These are phyloP conservation scores for Melanophora roralis DNA, from an alignment of 2,888 invertebrate genomes.

Conservation along the genomic window DNA sequence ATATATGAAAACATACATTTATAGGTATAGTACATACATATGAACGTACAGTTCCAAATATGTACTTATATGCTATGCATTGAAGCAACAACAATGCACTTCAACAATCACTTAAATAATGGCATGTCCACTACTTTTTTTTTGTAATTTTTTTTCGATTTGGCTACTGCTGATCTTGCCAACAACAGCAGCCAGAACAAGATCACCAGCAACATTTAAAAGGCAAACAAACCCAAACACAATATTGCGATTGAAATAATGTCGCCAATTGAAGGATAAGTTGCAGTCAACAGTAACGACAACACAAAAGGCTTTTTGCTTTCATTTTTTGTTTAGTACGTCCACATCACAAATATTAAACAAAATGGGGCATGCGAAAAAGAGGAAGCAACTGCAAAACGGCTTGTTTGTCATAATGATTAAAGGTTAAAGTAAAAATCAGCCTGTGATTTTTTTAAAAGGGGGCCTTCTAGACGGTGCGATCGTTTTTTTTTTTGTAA, in stretches of 20 bases:
- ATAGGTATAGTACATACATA: too few species aligned
- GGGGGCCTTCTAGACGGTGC: not conserved
- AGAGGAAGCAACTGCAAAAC: not conserved
- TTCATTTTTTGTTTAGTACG: not conserved
- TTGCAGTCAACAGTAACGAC: conserved; percentile 63
- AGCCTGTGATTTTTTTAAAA: not conserved
- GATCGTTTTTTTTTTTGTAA: too few species aligned
- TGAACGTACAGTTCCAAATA: not conserved
- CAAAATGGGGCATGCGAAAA: conserved; percentile 36
- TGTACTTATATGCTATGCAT: not conserved
- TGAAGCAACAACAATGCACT: conserved; percentile 28
- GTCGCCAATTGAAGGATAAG: conserved; percentile 75
- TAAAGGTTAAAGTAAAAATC: not conserved
- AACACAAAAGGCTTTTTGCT: conserved; percentile 55
- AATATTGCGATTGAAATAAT: conserved; percentile 65
- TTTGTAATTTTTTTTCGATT: not conserved
- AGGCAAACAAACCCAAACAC: conserved; percentile 16
- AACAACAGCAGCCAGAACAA: conserved; percentile 20
- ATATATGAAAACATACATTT: not conserved
- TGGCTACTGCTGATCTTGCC: conserved; percentile 31
- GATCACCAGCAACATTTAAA: conserved; percentile 44
- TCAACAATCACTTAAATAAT: conserved; percentile 63
- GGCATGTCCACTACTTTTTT: conserved; percentile 52
- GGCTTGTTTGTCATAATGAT: not conserved
- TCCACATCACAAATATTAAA: conserved; percentile 51